Evolutionary conservation across 2,888 invertebrate genomes (phyloP).

Genomic region (Timandra comae): DNA sequence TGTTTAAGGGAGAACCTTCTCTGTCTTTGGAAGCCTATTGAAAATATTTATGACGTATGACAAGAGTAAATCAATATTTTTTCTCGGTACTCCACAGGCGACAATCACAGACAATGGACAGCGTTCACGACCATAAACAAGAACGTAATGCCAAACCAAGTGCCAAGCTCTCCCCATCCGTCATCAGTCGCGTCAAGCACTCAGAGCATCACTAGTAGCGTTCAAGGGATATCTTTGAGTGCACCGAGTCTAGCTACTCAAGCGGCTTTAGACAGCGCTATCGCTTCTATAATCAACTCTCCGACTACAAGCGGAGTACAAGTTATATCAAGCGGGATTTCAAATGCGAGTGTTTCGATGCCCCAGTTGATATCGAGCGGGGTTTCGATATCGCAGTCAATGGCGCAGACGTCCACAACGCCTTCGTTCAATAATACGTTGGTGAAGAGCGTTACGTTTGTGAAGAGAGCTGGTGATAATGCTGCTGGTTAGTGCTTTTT

Average conservation of each 20-base stretch:
- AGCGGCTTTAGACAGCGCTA: slow-evolving; percentile 58
- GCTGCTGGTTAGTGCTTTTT: slow-evolving; percentile 50
- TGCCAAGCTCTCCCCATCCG: slow-evolving; percentile 44
- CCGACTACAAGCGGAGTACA: slow-evolving; percentile 52
- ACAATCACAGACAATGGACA: slow-evolving; percentile 61
- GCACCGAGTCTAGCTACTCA: slow-evolving; percentile 51
- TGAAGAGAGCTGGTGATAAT: slow-evolving; percentile 59
- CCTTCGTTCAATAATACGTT: slow-evolving; percentile 42
- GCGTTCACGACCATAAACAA: slow-evolving; percentile 52
- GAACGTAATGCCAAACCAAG: slow-evolving; percentile 33
- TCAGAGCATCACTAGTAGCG: slow-evolving; percentile 57
- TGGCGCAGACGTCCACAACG: slow-evolving; percentile 32
- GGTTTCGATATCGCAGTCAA: slow-evolving; percentile 19
- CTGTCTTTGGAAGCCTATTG: too few species aligned
- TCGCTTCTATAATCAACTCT: slow-evolving; percentile 64
- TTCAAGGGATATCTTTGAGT: slow-evolving; percentile 60
- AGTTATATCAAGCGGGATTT: slow-evolving; percentile 59
- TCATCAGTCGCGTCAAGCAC: slow-evolving; percentile 38
- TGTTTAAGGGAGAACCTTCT: too few species aligned
- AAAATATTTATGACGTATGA: too few species aligned
- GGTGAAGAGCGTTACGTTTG: slow-evolving; percentile 63
- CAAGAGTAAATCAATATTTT: background rate
- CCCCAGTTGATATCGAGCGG: slow-evolving; percentile 8
- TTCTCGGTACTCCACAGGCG: slow-evolving; percentile 45
- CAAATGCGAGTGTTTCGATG: slow-evolving; percentile 29